Evolutionary conservation across 2,888 invertebrate species (phyloP).

Genomic region (Lasioglossum oenotherae): DNA sequence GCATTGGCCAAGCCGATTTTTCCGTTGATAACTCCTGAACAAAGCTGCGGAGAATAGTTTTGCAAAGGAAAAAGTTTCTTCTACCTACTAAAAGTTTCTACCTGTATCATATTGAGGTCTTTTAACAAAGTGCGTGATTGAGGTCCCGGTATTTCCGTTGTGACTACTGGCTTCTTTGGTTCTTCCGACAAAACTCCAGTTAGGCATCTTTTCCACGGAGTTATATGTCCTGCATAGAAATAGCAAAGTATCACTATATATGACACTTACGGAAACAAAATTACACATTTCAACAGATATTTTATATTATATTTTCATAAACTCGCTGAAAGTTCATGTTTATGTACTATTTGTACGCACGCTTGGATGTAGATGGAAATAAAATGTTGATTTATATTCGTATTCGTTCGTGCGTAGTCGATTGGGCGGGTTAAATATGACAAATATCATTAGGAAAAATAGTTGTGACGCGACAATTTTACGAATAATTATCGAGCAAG

Average conservation of each 20-base stretch:
- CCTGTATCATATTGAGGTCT: constrained; percentile 80
- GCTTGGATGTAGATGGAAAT: not conserved
- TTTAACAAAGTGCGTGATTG: constrained; percentile 75
- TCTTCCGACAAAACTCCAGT: constrained; percentile 73
- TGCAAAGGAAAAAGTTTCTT: too few relatives aligned
- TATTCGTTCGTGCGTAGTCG: not conserved
- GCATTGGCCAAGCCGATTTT: too few relatives aligned
- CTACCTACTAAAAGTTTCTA: constrained; percentile 36
- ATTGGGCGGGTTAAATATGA: too few relatives aligned
- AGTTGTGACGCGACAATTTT: too few relatives aligned
- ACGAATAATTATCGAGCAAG: too few relatives aligned
- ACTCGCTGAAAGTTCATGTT: not conserved
- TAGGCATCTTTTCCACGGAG: constrained; percentile 72
- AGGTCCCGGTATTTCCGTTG: constrained; percentile 81
- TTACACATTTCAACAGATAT: not conserved
- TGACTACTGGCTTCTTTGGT: constrained; percentile 76
- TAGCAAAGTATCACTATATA: not conserved
- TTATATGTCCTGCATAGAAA: constrained; percentile 31
- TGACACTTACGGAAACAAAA: not conserved
- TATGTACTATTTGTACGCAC: not conserved
- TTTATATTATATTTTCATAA: not conserved
- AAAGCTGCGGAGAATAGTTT: too few relatives aligned
- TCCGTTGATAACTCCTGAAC: too few relatives aligned
- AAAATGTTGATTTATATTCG: not conserved
- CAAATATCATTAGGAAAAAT: too few relatives aligned